Percentiles rank a stretch among this genome's conserved stretches.
phyloP scores from a whole-genome alignment of 92 coral and sea anemone genomes.

The Zoanthus gigantus region DNA sequence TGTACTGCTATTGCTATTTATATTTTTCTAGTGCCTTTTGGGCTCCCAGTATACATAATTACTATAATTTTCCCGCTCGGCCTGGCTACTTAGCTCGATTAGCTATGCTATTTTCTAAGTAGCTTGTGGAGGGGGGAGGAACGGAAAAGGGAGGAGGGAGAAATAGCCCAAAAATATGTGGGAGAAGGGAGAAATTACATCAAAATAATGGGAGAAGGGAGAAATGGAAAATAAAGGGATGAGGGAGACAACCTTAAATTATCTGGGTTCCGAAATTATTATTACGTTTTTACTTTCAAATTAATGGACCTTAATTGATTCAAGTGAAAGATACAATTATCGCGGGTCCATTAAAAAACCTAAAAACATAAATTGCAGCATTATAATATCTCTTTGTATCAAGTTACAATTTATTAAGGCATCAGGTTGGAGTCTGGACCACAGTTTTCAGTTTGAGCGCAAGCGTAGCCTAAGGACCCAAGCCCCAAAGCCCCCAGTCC shows the following conservation, averaged over 20 bases:
- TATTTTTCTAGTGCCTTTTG: too few species aligned
- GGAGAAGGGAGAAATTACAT: neutral
- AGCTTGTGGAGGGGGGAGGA: slow-evolving; percentile 4
- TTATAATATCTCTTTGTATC: neutral
- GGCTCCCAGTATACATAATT: too few species aligned
- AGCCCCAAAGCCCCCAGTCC: neutral
- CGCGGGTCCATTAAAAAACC: neutral
- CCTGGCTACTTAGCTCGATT: too few species aligned
- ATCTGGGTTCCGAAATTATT: neutral
- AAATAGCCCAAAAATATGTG: neutral
- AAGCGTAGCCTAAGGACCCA: neutral
- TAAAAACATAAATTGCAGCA: neutral
- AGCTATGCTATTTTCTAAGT: too few species aligned
- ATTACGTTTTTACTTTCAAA: neutral
- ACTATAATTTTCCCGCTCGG: too few species aligned
- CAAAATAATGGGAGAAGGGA: slow-evolving; percentile 10
- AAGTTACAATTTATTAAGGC: neutral
- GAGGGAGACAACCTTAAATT: slow-evolving; percentile 4
- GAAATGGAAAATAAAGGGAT: neutral
- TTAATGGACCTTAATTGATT: neutral
- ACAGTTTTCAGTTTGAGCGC: too few species aligned
- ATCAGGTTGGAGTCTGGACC: neutral
- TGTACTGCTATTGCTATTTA: too few species aligned
- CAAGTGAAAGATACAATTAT: slow-evolving; percentile 1
- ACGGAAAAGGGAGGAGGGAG: slow-evolving; percentile 12